A percentile compares a stretch with the other conserved stretches of the same genome.
phyloP scores from a whole-genome alignment of 2,888 invertebrate species.

The Baronia brevicornis region DNA sequence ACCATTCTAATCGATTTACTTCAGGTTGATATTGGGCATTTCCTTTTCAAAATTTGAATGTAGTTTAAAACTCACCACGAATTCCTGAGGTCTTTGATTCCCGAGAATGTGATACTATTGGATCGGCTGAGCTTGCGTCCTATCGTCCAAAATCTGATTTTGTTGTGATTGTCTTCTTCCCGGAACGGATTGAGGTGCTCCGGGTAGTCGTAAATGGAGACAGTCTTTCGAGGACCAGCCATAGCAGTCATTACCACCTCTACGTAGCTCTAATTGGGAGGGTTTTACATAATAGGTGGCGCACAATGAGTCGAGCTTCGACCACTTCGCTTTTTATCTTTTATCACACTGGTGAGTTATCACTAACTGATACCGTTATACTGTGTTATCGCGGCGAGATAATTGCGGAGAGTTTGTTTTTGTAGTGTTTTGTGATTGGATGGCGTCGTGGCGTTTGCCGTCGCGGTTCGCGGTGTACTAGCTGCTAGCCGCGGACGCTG shows the following conservation, averaged over 20 bases:
- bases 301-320: constrained; percentile 42
- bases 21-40: too few relatives aligned
- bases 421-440: constrained; percentile 26
- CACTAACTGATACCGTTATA: constrained; percentile 56
- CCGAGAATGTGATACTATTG: constrained; percentile 78
- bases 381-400: constrained; percentile 64
- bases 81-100: constrained; percentile 72
- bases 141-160: constrained; percentile 77
- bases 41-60: not conserved
- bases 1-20: too few relatives aligned
- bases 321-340: constrained; percentile 61
- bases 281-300: constrained; percentile 63
- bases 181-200: constrained; percentile 86
- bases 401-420: constrained; percentile 62
- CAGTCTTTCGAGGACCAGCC: constrained; percentile 62
- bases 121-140: constrained; percentile 70
- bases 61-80: constrained; percentile 70
- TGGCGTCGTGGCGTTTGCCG: constrained; percentile 29
- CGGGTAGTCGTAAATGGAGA: constrained; percentile 82
- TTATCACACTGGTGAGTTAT: constrained; percentile 65
- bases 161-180: constrained; percentile 79
- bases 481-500: constrained; percentile 16
- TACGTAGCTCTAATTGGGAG: constrained; percentile 34
- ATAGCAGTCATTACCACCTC: constrained; percentile 51
- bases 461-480: constrained; percentile 51